These are phyloP conservation scores for Disparrhopalites patrizii DNA, from an alignment of 2,888 invertebrate species.

Conservation along the genomic window DNA sequence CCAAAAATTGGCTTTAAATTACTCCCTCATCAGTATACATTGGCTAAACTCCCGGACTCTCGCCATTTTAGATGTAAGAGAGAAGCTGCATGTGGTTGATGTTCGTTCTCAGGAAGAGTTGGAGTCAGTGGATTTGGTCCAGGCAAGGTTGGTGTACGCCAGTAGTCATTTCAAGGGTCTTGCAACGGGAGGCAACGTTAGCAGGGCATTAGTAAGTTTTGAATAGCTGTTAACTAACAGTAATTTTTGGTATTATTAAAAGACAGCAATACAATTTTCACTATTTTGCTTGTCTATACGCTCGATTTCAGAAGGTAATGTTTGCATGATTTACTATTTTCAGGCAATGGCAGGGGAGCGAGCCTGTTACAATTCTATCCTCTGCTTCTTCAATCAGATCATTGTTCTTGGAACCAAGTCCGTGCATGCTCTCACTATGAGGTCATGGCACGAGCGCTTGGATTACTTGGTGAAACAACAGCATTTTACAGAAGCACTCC, in stretches of 20 bases:
- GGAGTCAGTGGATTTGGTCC: slow-evolving; percentile 74
- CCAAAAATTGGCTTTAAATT: slow-evolving; percentile 66
- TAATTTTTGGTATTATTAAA: too few species aligned
- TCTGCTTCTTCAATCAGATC: slow-evolving; percentile 65
- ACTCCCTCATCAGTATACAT: slow-evolving; percentile 69
- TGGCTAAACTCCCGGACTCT: slow-evolving; percentile 79
- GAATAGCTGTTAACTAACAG: slow-evolving; percentile 10
- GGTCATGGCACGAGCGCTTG: slow-evolving; percentile 56
- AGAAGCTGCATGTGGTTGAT: slow-evolving; percentile 82
- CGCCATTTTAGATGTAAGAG: slow-evolving; percentile 77
- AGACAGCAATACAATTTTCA: too few species aligned
- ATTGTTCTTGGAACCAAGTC: slow-evolving; percentile 65
- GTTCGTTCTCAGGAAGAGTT: slow-evolving; percentile 82
- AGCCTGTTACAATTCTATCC: slow-evolving; percentile 70
- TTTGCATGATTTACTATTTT: slow-evolving; percentile 26
- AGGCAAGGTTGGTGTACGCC: slow-evolving; percentile 76
- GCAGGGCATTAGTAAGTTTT: slow-evolving; percentile 65
- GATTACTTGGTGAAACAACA: slow-evolving; percentile 56
- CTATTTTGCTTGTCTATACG: too few species aligned
- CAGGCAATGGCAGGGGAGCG: slow-evolving; percentile 67
- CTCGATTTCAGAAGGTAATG: too few species aligned
- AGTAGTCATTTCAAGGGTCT: slow-evolving; percentile 85
- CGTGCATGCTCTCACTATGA: slow-evolving; percentile 58
- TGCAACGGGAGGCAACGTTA: slow-evolving; percentile 92
- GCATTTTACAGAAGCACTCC: slow-evolving; percentile 59